Percentiles rank a stretch among this genome's conserved stretches.
These are phyloP conservation scores for Hylaeus anthracinus DNA, from an alignment of 1,140 invertebrate genomes.

Conservation along the genomic window DNA sequence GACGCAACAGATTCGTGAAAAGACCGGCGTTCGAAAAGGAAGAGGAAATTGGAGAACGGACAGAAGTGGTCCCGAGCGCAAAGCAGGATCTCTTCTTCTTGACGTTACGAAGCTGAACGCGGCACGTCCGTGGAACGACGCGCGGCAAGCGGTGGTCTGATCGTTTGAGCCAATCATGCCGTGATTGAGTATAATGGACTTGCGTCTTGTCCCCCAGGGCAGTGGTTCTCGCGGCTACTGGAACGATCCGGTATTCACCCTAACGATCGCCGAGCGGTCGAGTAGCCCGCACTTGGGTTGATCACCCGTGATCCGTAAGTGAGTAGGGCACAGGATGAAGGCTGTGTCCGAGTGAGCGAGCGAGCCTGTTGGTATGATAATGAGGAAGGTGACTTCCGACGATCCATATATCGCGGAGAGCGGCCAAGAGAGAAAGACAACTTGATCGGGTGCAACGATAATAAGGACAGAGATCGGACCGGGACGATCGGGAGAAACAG, in stretches of 20 bases:
- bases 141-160: slow-evolving; percentile 76
- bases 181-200: slow-evolving; percentile 82
- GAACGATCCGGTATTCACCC: slow-evolving; percentile 34
- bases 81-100: slow-evolving; percentile 57
- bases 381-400: slow-evolving; percentile 82
- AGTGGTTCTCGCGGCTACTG: slow-evolving; percentile 73
- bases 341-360: slow-evolving; percentile 76
- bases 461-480: slow-evolving; percentile 18
- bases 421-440: slow-evolving; percentile 47
- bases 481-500: slow-evolving; percentile 54
- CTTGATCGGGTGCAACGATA: slow-evolving; percentile 25
- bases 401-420: slow-evolving; percentile 74
- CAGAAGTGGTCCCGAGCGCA: neutral
- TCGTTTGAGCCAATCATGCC: slow-evolving; percentile 81
- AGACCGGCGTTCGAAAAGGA: neutral
- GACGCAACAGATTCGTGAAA: too few species aligned
- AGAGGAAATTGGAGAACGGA: slow-evolving; percentile 13
- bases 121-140: slow-evolving; percentile 66
- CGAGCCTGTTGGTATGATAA: slow-evolving; percentile 78
- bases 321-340: slow-evolving; percentile 80
- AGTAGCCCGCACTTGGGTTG: slow-evolving; percentile 72
- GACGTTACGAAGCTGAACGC: slow-evolving; percentile 56
- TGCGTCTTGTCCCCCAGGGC: slow-evolving; percentile 80
- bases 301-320: slow-evolving; percentile 75
- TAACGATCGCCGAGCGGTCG: slow-evolving; percentile 41